These are phyloP conservation scores for Toxotes lorentzi DNA, from an alignment of 2,797 vertebrate species.

Conservation along the genomic window DNA sequence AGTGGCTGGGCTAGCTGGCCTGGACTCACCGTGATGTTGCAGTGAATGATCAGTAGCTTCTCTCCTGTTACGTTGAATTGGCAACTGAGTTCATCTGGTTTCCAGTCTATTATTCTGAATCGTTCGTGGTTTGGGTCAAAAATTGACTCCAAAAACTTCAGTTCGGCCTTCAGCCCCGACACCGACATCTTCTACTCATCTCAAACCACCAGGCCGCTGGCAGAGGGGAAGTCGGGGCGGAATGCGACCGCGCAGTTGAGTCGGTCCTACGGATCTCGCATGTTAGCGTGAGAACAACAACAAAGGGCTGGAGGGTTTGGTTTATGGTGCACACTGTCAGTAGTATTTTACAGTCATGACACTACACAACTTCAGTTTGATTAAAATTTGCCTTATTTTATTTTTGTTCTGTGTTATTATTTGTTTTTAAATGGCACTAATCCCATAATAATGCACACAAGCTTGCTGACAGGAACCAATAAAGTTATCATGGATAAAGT, in stretches of 20 bases:
- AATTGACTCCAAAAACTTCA: constrained; percentile 97
- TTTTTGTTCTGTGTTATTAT: not conserved
- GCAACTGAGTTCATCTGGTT: constrained; percentile 95
- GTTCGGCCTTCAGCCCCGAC: constrained; percentile 97
- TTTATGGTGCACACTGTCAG: constrained; percentile 5
- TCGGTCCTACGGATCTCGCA: constrained; percentile 77
- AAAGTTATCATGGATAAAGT: not conserved
- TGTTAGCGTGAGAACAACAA: constrained; percentile 84
- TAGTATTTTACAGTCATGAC: not conserved
- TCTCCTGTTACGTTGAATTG: constrained; percentile 91
- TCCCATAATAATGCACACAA: not conserved
- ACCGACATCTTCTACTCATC: constrained; percentile 98
- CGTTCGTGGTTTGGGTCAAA: constrained; percentile 96
- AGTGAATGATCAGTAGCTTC: constrained; percentile 94
- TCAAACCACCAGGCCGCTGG: constrained; percentile 88
- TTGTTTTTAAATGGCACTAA: not conserved
- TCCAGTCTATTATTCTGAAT: constrained; percentile 96
- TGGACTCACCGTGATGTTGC: constrained; percentile 96
- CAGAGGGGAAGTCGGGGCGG: constrained; percentile 82
- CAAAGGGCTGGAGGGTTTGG: constrained; percentile 72
- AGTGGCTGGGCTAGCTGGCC: constrained; percentile 68
- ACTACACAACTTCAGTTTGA: not conserved
- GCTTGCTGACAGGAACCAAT: no score
- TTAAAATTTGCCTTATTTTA: rapidly evolving
- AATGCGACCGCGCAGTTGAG: constrained; percentile 78